These are phyloP conservation scores for Agriopis aurantiaria DNA, from an alignment of 2,888 invertebrate genomes.

Conservation along the genomic window DNA sequence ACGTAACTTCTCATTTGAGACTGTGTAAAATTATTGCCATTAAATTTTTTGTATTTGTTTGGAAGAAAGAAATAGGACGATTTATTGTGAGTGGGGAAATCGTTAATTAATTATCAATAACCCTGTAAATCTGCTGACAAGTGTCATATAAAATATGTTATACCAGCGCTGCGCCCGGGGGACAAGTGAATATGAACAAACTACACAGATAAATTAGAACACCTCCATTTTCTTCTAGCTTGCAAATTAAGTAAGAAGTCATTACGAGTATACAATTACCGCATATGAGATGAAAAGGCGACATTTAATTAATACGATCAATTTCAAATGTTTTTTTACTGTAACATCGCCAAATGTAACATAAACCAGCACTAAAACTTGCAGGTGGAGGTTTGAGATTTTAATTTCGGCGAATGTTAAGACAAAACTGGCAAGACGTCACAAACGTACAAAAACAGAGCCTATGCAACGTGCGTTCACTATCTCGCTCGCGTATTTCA, in stretches of 20 bases:
- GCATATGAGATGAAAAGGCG: not conserved
- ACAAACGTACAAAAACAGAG: constrained; percentile 2
- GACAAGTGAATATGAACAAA: not conserved
- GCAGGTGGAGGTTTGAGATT: constrained; percentile 7
- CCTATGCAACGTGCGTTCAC: not conserved
- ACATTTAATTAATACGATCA: not conserved
- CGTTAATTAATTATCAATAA: too few species aligned
- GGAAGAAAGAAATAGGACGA: too few species aligned
- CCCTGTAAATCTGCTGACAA: too few species aligned
- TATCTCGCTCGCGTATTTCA: not conserved
- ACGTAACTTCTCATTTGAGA: too few species aligned
- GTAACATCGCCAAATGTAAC: constrained; percentile 9
- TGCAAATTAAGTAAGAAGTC: not conserved
- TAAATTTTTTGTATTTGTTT: too few species aligned
- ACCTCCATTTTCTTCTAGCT: too few species aligned
- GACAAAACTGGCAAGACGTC: not conserved
- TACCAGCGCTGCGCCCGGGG: too few species aligned
- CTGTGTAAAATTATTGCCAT: too few species aligned
- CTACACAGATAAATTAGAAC: not conserved
- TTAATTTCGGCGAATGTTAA: constrained; percentile 5
- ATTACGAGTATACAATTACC: not conserved
- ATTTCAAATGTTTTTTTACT: not conserved
- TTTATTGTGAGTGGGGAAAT: too few species aligned
- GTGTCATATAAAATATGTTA: too few species aligned
- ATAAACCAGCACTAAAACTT: constrained; percentile 8